Evolutionary conservation across 2,888 invertebrate species (phyloP), one percentile per base, ranked within the genome.

Genomic region (Diaprepes abbreviatus): DNA sequence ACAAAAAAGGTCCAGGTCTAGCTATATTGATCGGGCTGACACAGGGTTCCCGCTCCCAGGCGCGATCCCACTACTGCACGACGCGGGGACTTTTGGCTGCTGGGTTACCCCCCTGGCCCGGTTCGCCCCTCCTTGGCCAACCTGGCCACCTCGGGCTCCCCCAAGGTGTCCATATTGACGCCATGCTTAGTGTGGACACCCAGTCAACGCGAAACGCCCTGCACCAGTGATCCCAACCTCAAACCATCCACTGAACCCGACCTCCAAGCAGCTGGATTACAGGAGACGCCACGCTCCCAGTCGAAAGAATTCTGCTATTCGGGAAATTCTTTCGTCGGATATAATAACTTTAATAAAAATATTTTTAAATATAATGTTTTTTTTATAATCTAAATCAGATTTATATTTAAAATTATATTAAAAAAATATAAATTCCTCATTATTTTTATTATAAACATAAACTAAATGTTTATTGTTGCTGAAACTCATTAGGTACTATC

Each of bases 41-140:
- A 89, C 89, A 91, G 90, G 91, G 89, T 89, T 88, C 90, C 89
- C 92, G 94, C 95, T 96, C 96, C 94, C 93, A 91, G 93, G 91
- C 93, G 96, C 96, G 92, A 93, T 94, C 95, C 96, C 94, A 93
- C 95, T 95, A 96, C 96, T 95, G 95, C 93, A 89, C 92, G 90
- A 94, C 95, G 93, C 94, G 95, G 95, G 91, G 93, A 93, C 95
- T 97, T 95, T 96, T 96, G 95, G 95, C 95, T 97, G 96, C 96
- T 96, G 93, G 91, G 94, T 96, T 94, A 93, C 96, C 94, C 94
- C 93, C 92, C 96, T 96, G 95, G 94, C 95, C 96, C 96, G 93
- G 89, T 96, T 88, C 96, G 92, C 93, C 94, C 91, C 94, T 95
- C 96, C 91, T 96, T 95, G 93, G 91, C 89, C 89, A 93, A 97